Conservation (phyloP, 2,113 vertebrate genomes). For the Narcine bancroftii region DNA sequence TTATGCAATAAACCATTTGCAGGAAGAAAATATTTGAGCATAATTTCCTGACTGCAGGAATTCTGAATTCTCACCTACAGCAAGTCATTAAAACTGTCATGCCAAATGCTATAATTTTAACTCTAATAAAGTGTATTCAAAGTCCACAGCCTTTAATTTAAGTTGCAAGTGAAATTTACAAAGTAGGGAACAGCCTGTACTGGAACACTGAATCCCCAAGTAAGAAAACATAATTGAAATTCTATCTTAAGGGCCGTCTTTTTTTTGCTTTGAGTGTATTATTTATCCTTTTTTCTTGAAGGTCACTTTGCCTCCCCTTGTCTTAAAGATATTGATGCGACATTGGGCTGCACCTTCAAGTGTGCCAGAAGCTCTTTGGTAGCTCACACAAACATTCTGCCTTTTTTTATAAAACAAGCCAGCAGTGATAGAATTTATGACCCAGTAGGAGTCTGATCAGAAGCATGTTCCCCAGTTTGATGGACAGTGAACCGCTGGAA, state of each 20-base stretch:
- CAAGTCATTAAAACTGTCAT: background rate
- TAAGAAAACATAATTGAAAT: background rate
- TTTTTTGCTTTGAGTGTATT: background rate
- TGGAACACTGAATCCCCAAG: background rate
- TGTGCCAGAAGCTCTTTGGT: background rate
- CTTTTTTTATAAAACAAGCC: background rate
- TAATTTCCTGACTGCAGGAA: background rate
- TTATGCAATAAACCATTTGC: background rate
- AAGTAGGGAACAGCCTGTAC: background rate
- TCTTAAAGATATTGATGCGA: background rate
- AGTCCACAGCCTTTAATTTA: background rate
- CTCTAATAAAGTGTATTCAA: background rate
- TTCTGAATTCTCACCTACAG: background rate
- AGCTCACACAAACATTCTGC: background rate
- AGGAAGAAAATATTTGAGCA: background rate
- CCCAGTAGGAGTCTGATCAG: background rate
- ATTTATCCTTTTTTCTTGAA: background rate
- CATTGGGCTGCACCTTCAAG: background rate
- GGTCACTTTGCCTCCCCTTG: background rate
- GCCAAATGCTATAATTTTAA: background rate
- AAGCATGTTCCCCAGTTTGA: background rate
- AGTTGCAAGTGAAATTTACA: background rate
- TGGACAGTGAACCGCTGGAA: background rate
- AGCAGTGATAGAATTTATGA: background rate
- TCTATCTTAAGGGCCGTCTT: background rate